Conservation (phyloP, 1,140 invertebrate species). For the Heterodera schachtii region DNA sequence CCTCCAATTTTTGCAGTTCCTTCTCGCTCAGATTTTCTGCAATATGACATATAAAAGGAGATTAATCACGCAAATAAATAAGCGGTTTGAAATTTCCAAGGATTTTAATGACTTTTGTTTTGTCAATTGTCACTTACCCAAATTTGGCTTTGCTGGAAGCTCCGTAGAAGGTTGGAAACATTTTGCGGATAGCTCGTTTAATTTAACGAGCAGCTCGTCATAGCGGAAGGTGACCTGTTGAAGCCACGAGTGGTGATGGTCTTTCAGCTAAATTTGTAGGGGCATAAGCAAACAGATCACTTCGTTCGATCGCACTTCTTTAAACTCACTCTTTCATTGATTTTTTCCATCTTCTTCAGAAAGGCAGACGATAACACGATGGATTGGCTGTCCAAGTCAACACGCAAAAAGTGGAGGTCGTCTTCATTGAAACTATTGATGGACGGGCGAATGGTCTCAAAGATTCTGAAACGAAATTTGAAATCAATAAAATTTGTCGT, state of each 20-base stretch:
- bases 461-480: slow-evolving; percentile 11
- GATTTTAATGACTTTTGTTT: no score
- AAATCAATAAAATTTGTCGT: background rate
- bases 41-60: background rate
- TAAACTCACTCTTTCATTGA: slow-evolving; percentile 16
- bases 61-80: no score
- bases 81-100: no score
- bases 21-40: background rate
- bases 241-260: slow-evolving; percentile 26
- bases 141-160: slow-evolving; percentile 9
- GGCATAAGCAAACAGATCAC: background rate
- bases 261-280: slow-evolving; percentile 24
- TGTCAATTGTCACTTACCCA: background rate
- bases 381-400: slow-evolving; percentile 16
- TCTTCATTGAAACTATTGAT: background rate
- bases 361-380: background rate
- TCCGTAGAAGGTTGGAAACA: slow-evolving; percentile 17
- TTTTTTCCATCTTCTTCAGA: slow-evolving; percentile 12
- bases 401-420: background rate
- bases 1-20: slow-evolving; percentile 22
- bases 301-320: background rate
- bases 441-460: slow-evolving; percentile 1
- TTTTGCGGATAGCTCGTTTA: slow-evolving; percentile 23
- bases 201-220: slow-evolving; percentile 29
- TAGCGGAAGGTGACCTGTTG: slow-evolving; percentile 34